These are phyloP conservation scores for Ptychobarbus kaznakovi DNA, from an alignment of 2,797 vertebrate genomes.

Conservation along the genomic window DNA sequence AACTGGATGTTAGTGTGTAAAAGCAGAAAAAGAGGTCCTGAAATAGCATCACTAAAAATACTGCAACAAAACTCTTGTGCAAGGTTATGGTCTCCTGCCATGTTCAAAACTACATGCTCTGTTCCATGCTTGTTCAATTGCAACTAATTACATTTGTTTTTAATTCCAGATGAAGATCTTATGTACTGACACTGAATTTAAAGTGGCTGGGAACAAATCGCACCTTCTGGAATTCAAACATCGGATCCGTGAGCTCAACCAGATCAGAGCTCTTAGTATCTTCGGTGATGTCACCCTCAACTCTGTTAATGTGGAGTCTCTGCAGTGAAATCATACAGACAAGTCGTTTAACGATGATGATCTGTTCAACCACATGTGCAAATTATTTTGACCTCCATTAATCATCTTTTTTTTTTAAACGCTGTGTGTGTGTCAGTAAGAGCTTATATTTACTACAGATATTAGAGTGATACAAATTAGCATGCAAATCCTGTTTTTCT, in stretches of 20 bases:
- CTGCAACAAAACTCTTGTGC: not conserved
- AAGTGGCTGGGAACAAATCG: constrained; percentile 75
- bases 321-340: constrained; percentile 33
- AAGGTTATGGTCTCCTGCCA: not conserved
- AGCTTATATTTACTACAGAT: not conserved
- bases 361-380: not conserved
- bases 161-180: constrained; percentile 66
- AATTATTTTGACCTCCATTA: not conserved
- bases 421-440: not conserved
- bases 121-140: not conserved
- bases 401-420: not conserved
- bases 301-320: constrained; percentile 60
- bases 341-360: not conserved
- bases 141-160: constrained; percentile 7
- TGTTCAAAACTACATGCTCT: not conserved
- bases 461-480: not conserved
- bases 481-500: not conserved
- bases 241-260: constrained; percentile 71
- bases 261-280: constrained; percentile 72
- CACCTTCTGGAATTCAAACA: constrained; percentile 80
- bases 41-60: constrained; percentile 9
- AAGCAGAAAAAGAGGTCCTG: not conserved
- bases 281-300: constrained; percentile 73
- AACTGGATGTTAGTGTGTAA: not conserved
- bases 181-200: constrained; percentile 69